Base-by-base conservation (phyloP, 2,888 invertebrate species). In the Ischnura elegans region DNA sequence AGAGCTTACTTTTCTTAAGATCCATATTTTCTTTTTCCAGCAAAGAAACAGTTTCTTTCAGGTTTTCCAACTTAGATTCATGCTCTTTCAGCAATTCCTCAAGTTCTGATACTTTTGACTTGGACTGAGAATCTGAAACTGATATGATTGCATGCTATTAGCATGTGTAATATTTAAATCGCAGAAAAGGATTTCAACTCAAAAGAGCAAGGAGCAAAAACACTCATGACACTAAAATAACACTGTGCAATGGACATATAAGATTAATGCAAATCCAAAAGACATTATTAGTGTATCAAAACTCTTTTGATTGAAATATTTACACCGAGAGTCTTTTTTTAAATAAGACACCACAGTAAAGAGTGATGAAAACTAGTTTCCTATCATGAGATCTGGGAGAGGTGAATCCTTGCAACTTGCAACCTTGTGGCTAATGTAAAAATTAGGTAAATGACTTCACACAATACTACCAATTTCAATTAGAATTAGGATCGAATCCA, bases 21-120 rank as follows among this genome's bases (percentile, higher is more conserved):
- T 43, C 61, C 21, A 29, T 10, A 46, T 93, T 93, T 85, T 84
- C 94, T 29, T 94, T 93, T 93, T 95, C 95, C 13, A 95, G 93
- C 29, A 94, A 93, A 2, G 94, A 94, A 84, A 95, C 94, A 76
- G 94, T 94, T 93, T 94, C 94, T 19, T 94, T 93, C 36, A 94
- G 94, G 19, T 94, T 94, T 55, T 94, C 94, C 21, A 95, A 55
- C 46, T 95, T 94, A 93, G 94, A 94, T 61, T 94, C 94, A 25
- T 94, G 94, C 51, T 94, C 93, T 85, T 94, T 93, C 5, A 94
- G 29, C 45, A 94, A 94, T 21, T 94, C 95, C 87, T 95, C 94
- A 51, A 95, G 94, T 55, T 94, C 94, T 51, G 94, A 93, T 55
- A 94, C 29, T 10, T 94, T 87, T 47, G 94, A 46, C 90, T 94